Conservation (phyloP, 2,888 invertebrate species). For the Autographa pulchrina region DNA sequence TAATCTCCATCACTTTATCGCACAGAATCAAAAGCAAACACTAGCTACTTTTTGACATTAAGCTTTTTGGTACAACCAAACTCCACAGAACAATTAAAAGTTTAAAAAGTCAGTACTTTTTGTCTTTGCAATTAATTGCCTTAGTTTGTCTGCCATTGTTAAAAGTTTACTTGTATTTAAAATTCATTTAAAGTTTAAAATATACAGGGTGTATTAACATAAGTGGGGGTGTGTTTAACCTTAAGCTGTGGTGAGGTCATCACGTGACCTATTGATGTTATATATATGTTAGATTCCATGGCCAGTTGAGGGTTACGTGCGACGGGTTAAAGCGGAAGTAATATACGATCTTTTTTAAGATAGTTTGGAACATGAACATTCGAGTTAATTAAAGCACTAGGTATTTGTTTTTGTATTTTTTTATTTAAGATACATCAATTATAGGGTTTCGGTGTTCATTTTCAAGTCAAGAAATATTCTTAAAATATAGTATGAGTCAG, state of each 20-base stretch:
- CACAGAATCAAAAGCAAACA: not conserved
- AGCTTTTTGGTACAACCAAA: not conserved
- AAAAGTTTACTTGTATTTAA: not conserved
- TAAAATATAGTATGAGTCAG: too few relatives aligned
- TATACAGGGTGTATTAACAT: constrained; percentile 10
- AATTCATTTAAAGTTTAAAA: constrained; percentile 6
- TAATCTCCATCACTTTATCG: too few relatives aligned
- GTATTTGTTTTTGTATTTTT: not conserved
- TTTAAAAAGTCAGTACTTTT: not conserved
- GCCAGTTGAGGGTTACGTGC: constrained; percentile 28
- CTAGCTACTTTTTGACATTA: not conserved
- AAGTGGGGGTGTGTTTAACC: constrained; percentile 34
- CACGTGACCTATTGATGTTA: constrained; percentile 50
- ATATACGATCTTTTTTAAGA: constrained; percentile 28
- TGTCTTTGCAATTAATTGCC: not conserved
- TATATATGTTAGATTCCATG: too few relatives aligned
- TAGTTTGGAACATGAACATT: constrained; percentile 3
- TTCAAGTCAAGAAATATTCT: too few relatives aligned
- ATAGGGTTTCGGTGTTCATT: too few relatives aligned
- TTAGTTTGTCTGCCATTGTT: not conserved
- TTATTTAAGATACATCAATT: not conserved
- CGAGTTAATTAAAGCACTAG: not conserved
- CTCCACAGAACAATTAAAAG: not conserved
- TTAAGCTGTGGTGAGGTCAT: constrained; percentile 47
- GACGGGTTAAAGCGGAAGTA: constrained; percentile 29